Percentiles rank a stretch among this genome's conserved stretches.
These are phyloP conservation scores for Hyla sarda DNA, from an alignment of 2,113 vertebrate genomes.

Conservation along the genomic window DNA sequence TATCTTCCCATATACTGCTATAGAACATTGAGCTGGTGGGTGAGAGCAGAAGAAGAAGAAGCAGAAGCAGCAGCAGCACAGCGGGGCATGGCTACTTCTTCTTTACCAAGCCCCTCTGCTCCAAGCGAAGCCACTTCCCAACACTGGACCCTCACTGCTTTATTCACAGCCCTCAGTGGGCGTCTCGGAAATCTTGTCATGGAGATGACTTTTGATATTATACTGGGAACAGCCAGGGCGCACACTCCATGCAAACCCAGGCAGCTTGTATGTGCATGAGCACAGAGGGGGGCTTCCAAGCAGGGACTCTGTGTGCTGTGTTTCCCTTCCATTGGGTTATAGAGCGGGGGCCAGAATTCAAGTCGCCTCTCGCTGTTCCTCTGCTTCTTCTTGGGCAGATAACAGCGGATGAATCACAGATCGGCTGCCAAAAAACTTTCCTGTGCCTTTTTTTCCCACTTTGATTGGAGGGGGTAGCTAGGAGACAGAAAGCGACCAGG, in stretches of 20 bases:
- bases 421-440: constrained; percentile 54
- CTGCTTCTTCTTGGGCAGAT: constrained; percentile 48
- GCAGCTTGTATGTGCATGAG: background rate
- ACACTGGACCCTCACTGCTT: constrained; percentile 45
- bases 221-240: constrained; percentile 8
- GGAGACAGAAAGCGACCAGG: constrained; percentile 80
- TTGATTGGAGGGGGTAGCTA: constrained; percentile 81
- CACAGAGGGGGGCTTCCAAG: constrained; percentile 1
- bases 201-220: constrained; percentile 33
- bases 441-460: constrained; percentile 64
- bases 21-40: background rate
- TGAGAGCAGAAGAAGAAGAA: too few species aligned
- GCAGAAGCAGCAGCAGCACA: constrained; percentile 14
- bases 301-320: background rate
- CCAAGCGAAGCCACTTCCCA: constrained; percentile 30
- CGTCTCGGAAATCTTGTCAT: constrained; percentile 44
- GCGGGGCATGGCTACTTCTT: constrained; percentile 50
- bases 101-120: constrained; percentile 20
- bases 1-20: background rate
- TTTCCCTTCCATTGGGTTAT: constrained; percentile 11
- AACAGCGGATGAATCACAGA: constrained; percentile 43
- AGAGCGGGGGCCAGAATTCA: constrained; percentile 45
- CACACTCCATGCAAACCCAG: background rate
- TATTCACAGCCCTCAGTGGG: constrained; percentile 49
- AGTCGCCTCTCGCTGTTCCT: constrained; percentile 11